Conservation (phyloP, 2,888 invertebrate species). For the Chloroclystis v-ata region DNA sequence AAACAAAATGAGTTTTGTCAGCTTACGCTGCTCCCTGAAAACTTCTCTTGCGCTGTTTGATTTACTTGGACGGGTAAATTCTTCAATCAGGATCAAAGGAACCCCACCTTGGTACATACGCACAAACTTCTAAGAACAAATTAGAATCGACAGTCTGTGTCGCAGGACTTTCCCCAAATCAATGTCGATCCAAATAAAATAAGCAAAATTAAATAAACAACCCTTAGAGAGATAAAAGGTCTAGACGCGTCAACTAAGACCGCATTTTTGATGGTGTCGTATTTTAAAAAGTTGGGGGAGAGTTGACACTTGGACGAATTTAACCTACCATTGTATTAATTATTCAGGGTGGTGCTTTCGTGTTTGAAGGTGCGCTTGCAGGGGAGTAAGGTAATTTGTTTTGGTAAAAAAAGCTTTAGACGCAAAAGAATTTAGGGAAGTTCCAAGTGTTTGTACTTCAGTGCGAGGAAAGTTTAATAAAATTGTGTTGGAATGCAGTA, state of each 20-base stretch:
- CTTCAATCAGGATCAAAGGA: conserved; percentile 71
- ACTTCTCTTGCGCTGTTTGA: conserved; percentile 48
- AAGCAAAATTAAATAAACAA: conserved; percentile 73
- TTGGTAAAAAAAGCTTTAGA: conserved; percentile 50
- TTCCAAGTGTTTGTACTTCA: conserved; percentile 44
- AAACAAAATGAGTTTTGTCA: conserved; percentile 52
- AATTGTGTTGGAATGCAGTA: conserved; percentile 70
- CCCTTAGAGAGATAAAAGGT: conserved; percentile 70
- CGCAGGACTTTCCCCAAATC: conserved; percentile 62
- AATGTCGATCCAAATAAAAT: conserved; percentile 74
- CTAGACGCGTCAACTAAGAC: conserved; percentile 66
- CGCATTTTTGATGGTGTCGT: conserved; percentile 73
- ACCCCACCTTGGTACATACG: conserved; percentile 33
- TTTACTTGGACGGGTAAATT: conserved; percentile 62
- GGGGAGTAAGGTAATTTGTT: conserved; percentile 71
- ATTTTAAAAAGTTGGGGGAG: conserved; percentile 72
- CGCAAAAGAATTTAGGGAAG: conserved; percentile 65
- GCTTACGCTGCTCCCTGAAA: conserved; percentile 44
- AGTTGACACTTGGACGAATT: conserved; percentile 76
- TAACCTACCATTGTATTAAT: conserved; percentile 78
- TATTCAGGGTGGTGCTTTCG: conserved; percentile 73
- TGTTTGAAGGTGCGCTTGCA: conserved; percentile 68
- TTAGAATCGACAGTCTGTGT: conserved; percentile 41
- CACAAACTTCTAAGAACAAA: conserved; percentile 42
- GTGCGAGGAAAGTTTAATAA: conserved; percentile 65